Evolutionary conservation across 2,888 invertebrate species (phyloP).

Genomic region (Philaethria dido): DNA sequence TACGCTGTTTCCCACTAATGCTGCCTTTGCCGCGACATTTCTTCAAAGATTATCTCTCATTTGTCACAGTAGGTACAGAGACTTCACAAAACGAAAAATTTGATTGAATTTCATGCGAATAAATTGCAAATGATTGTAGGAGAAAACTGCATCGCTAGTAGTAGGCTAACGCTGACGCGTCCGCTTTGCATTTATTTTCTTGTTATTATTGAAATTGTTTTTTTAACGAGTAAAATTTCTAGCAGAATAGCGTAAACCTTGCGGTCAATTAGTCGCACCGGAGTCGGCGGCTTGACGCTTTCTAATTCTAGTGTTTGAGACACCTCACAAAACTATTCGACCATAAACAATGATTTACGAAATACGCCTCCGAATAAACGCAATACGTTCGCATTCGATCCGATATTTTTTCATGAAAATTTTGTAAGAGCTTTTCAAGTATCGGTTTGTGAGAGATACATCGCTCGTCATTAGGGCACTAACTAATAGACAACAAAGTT

Average conservation of each 20-base stretch:
- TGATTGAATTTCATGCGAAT: conserved; percentile 29
- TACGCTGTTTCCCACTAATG: conserved; percentile 1
- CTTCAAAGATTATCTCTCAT: conserved; percentile 8
- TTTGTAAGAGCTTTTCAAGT: conserved; percentile 49
- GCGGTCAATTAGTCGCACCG: conserved; percentile 78
- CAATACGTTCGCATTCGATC: conserved; percentile 67
- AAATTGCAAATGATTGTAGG: conserved; percentile 35
- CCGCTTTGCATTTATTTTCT: conserved; percentile 35
- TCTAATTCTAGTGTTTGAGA: conserved; percentile 76
- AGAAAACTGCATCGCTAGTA: conserved; percentile 30
- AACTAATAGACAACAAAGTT: conserved; percentile 57
- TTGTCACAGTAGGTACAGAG: not conserved
- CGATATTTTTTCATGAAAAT: conserved; percentile 60
- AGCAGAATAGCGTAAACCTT: conserved; percentile 74
- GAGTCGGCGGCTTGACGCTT: conserved; percentile 73
- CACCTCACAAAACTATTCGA: conserved; percentile 75
- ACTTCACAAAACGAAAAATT: conserved; percentile 45
- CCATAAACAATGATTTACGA: conserved; percentile 81
- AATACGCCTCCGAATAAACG: conserved; percentile 61
- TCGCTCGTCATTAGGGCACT: conserved; percentile 51
- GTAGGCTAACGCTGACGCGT: conserved; percentile 24
- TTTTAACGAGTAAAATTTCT: conserved; percentile 58
- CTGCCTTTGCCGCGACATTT: conserved; percentile 16
- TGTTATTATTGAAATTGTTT: conserved; percentile 42
- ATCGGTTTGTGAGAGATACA: conserved; percentile 34